These are phyloP conservation scores for Mermis nigrescens DNA, from an alignment of 2,888 invertebrate genomes.

Conservation along the genomic window DNA sequence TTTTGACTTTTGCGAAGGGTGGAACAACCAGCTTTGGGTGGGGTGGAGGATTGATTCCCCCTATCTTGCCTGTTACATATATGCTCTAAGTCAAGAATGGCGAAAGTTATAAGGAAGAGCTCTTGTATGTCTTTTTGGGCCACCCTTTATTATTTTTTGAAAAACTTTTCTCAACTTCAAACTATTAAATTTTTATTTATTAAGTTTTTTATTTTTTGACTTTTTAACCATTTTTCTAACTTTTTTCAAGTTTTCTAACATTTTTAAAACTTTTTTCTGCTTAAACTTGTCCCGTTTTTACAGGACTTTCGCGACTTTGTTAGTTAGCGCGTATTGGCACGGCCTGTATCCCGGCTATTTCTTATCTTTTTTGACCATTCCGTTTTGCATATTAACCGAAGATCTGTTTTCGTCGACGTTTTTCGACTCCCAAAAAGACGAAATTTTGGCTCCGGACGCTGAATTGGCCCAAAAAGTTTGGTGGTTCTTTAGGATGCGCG, in stretches of 20 bases:
- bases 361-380: conserved; percentile 70
- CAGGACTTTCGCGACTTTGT: conserved; percentile 49
- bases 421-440: background rate
- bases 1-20: no score
- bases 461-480: conserved; percentile 37
- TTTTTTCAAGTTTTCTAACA: background rate
- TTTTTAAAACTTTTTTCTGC: no score
- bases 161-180: no score
- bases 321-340: conserved; percentile 83
- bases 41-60: no score
- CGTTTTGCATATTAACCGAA: conserved; percentile 68
- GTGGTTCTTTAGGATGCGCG: conserved; percentile 62
- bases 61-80: no score
- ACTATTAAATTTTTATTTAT: no score
- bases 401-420: conserved; percentile 56
- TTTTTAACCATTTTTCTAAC: background rate
- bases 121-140: no score
- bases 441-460: background rate
- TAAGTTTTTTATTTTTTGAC: conserved; percentile 4
- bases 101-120: no score
- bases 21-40: no score
- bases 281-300: conserved; percentile 13
- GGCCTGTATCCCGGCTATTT: conserved; percentile 84
- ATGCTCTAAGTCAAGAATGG: no score
- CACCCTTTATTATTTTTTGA: no score